Conservation (phyloP, 2,888 invertebrate genomes). For the Diploptera punctata region DNA sequence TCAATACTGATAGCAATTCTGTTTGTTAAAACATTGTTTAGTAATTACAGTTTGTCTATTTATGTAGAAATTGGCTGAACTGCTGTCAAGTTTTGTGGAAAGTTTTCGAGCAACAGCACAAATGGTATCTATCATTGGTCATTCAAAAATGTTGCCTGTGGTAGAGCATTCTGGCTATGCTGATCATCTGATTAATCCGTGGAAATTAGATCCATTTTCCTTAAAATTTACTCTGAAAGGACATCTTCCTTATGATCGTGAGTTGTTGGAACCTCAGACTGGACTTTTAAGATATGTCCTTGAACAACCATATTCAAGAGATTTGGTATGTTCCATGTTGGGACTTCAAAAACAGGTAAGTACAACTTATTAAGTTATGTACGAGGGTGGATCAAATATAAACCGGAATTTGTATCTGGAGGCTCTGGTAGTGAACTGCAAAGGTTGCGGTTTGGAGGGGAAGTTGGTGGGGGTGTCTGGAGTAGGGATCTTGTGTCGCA, state of each 20-base stretch:
- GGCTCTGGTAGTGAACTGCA: too few relatives aligned
- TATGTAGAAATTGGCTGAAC: slow-evolving; percentile 77
- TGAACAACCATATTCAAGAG: slow-evolving; percentile 94
- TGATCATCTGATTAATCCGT: slow-evolving; percentile 88
- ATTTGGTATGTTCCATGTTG: slow-evolving; percentile 95
- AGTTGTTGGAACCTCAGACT: slow-evolving; percentile 88
- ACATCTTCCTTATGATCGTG: slow-evolving; percentile 88
- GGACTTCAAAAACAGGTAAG: slow-evolving; percentile 88
- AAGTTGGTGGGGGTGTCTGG: too few relatives aligned
- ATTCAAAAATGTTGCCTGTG: slow-evolving; percentile 90
- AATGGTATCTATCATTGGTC: slow-evolving; percentile 93
- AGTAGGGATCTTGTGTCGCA: too few relatives aligned
- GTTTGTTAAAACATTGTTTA: too few relatives aligned
- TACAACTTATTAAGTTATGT: not conserved
- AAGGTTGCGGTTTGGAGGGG: too few relatives aligned
- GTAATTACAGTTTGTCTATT: not conserved
- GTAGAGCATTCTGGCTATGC: slow-evolving; percentile 91
- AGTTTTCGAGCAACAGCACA: slow-evolving; percentile 93
- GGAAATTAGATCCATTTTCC: slow-evolving; percentile 90
- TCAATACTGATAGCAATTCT: too few relatives aligned
- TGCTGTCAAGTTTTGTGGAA: slow-evolving; percentile 88
- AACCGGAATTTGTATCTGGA: too few relatives aligned
- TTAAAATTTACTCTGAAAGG: slow-evolving; percentile 72
- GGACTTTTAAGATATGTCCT: slow-evolving; percentile 86
- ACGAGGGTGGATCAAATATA: too few relatives aligned